Percentiles rank a stretch among this genome's conserved stretches.
Conservation (phyloP, 2,113 vertebrate species). For the Polypterus senegalus region DNA sequence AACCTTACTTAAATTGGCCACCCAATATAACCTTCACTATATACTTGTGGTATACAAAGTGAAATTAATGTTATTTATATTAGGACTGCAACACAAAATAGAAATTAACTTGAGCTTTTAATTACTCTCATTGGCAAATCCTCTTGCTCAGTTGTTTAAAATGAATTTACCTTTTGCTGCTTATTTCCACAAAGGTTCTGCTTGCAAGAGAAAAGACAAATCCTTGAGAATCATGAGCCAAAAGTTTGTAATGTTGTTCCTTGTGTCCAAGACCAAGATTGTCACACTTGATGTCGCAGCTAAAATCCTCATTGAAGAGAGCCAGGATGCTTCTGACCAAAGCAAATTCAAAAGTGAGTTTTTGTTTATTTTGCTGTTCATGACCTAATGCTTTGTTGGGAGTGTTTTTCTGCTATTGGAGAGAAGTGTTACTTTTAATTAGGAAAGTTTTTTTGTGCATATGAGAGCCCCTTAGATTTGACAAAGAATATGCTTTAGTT, state of each 20-base stretch:
- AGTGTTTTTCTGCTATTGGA: not conserved
- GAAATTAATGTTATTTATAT: no score
- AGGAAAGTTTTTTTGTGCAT: not conserved
- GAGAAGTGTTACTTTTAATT: not conserved
- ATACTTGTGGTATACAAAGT: no score
- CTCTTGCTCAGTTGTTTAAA: no score
- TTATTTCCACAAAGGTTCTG: conserved; percentile 39
- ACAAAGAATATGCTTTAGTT: no score
- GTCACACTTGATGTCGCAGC: conserved; percentile 79
- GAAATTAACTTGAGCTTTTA: no score
- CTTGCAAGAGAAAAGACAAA: conserved; percentile 83
- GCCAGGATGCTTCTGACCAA: conserved; percentile 66
- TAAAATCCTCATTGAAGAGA: conserved; percentile 82
- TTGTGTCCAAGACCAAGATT: conserved; percentile 76
- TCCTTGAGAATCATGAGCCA: conserved; percentile 91
- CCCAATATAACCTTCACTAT: no score
- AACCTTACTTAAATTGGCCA: no score
- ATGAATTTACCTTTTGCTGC: no score
- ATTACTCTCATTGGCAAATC: no score
- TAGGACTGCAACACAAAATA: no score
- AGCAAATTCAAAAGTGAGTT: conserved; percentile 94
- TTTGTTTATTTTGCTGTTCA: not conserved
- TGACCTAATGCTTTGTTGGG: not conserved
- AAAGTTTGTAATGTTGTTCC: conserved; percentile 92
- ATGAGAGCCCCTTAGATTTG: not conserved